A percentile compares a stretch with the other conserved stretches of the same genome.
Evolutionary conservation across 2,113 vertebrate species (phyloP).

Genomic region (Odontesthes bonariensis): DNA sequence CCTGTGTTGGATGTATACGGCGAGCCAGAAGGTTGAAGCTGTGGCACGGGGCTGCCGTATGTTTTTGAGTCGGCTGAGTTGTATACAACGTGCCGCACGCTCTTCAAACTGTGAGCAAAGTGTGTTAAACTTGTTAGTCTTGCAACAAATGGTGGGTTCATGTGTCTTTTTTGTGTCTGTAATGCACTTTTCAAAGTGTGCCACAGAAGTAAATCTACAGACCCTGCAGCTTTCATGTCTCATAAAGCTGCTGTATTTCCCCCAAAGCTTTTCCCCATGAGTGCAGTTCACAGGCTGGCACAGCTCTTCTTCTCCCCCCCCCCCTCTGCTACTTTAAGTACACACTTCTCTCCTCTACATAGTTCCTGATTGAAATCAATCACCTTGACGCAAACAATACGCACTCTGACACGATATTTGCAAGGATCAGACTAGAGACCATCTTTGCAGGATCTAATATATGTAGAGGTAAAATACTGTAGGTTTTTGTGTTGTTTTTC

Average conservation of each 20-base stretch:
- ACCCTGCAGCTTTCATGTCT: constrained; percentile 34
- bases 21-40: not conserved
- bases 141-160: not conserved
- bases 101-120: constrained; percentile 9
- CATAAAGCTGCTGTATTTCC: constrained; percentile 30
- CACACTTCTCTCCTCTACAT: constrained; percentile 5
- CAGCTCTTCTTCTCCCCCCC: constrained; percentile 5
- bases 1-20: constrained; percentile 2
- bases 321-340: constrained; percentile 18
- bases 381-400: not conserved
- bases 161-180: constrained; percentile 20
- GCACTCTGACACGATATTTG: not conserved
- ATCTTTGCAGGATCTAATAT: too few species aligned
- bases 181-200: constrained; percentile 15
- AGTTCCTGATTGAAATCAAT: not conserved
- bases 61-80: constrained; percentile 8
- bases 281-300: constrained; percentile 38
- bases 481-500: too few species aligned
- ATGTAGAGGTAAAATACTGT: too few species aligned
- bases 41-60: not conserved
- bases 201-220: constrained; percentile 50
- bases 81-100: constrained; percentile 4
- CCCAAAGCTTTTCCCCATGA: constrained; percentile 8
- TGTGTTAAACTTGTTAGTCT: not conserved
- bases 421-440: too few species aligned